Conservation (phyloP, 2,797 vertebrate genomes). For the Danio aesculapii region DNA sequence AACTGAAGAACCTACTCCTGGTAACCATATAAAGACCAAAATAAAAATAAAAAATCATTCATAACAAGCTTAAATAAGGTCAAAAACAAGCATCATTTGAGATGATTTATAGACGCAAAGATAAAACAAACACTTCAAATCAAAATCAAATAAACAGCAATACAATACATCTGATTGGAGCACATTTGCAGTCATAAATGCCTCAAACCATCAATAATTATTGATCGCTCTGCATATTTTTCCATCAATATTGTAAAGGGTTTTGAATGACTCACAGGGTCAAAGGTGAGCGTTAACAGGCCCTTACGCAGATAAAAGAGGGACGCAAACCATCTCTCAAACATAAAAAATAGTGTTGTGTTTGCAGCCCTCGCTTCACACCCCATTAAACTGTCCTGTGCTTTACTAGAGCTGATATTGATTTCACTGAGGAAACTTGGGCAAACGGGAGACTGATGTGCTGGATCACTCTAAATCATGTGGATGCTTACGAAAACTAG, state of each 20-base stretch:
- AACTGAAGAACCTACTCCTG: too few species aligned
- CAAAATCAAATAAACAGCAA: constrained; percentile 3
- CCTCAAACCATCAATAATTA: background rate
- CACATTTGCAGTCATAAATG: background rate
- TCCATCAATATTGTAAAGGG: background rate
- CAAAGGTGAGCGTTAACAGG: constrained; percentile 57
- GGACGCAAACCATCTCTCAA: constrained; percentile 60
- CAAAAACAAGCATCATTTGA: background rate
- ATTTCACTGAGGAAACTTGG: constrained; percentile 71
- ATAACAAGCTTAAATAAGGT: too few species aligned
- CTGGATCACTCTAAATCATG: constrained; percentile 71
- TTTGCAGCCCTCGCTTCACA: constrained; percentile 72
- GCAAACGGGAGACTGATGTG: constrained; percentile 71
- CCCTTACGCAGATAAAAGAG: constrained; percentile 61
- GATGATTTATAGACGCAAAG: background rate
- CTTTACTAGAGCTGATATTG: constrained; percentile 71
- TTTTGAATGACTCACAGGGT: constrained; percentile 9
- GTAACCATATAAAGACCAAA: too few species aligned
- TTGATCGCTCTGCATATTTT: background rate
- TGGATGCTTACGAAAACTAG: constrained; percentile 47
- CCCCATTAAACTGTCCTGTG: constrained; percentile 72
- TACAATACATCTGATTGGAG: background rate
- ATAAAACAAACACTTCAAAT: background rate
- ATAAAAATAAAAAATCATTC: too few species aligned
- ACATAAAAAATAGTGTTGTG: constrained; percentile 71